These are phyloP conservation scores for Epirrita christyi DNA, from an alignment of 2,888 invertebrate species.

Conservation along the genomic window DNA sequence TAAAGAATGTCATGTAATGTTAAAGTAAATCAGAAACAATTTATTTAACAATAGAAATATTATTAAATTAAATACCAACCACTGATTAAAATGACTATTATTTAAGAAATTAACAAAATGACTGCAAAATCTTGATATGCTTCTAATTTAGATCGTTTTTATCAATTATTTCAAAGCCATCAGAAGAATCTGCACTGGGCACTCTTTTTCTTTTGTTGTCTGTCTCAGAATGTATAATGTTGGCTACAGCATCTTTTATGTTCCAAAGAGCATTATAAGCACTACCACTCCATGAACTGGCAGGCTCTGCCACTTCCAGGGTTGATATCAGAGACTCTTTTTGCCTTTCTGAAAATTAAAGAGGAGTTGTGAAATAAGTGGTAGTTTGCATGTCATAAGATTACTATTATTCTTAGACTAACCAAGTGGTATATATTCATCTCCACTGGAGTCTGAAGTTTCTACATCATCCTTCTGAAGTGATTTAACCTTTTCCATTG, in stretches of 20 bases:
- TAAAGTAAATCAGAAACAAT: slow-evolving; percentile 29
- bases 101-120: slow-evolving; percentile 27
- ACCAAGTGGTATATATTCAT: slow-evolving; percentile 79
- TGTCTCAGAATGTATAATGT: slow-evolving; percentile 62
- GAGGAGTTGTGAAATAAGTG: not conserved
- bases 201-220: slow-evolving; percentile 61
- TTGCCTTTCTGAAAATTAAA: slow-evolving; percentile 59
- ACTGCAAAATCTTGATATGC: slow-evolving; percentile 31
- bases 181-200: slow-evolving; percentile 72
- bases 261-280: slow-evolving; percentile 72
- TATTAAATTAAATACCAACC: slow-evolving; percentile 33
- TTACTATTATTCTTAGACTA: slow-evolving; percentile 30
- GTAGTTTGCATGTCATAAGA: not conserved
- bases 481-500: slow-evolving; percentile 69
- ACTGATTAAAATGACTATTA: slow-evolving; percentile 23
- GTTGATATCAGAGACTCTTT: slow-evolving; percentile 64
- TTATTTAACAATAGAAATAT: slow-evolving; percentile 26
- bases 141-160: slow-evolving; percentile 67
- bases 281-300: slow-evolving; percentile 65
- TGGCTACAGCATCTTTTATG: slow-evolving; percentile 66
- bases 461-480: slow-evolving; percentile 72
- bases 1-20: slow-evolving; percentile 68
- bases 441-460: slow-evolving; percentile 76
- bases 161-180: slow-evolving; percentile 81
- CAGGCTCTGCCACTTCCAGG: slow-evolving; percentile 59